Base-by-base conservation (phyloP, 2,888 invertebrate genomes). In the Drosophila infuscata region DNA sequence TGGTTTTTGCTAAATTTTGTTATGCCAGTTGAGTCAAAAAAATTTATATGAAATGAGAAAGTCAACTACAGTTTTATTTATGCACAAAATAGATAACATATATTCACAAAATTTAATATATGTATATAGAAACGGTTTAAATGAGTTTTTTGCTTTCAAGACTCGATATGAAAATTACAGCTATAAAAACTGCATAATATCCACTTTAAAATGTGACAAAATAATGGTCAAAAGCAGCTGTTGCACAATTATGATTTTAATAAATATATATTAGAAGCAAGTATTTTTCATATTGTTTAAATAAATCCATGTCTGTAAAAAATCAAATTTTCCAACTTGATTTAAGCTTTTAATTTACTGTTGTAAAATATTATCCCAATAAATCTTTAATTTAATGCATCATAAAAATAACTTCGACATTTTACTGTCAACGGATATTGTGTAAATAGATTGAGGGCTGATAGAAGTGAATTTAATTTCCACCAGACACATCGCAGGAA, bases 381-480 rank as follows among this genome's bases (percentile, higher is more conserved):
- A 54, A 54, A 36, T 36, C 2, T 29, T 4, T 8, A 29, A 30
- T 15, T 56, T 56, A 38, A 29, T 38, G 29, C 29, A 30, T 36
- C 29, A n/a, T 38, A 17, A 54, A 36, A 56, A 12, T n/a, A 56
- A 12, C n/a, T 8, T 36, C 1, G 7, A n/a, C 29, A n/a, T 38
- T 38, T 38, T 17, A n/a, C 12, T 29, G 38, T 38, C 56, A n/a
- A n/a, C 29, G 38, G 56, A 56, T n/a, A n/a, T 36, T 36, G 29
- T 9, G 17, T 17, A 36, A 20, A 29, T n/a, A 17, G 36, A 46
- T 46, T 46, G 25, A 15, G 25, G 7, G 15, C 46, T 25, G 25
- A 3, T 25, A 56, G 38, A 38, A 38, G 8, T 12, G 7, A 38
- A 12, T 15, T n/a, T 17, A 54, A 54, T 29, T 36, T 25, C 29